phyloP scores from a whole-genome alignment of 2,888 invertebrate genomes.

The Fragum whitleyi region DNA sequence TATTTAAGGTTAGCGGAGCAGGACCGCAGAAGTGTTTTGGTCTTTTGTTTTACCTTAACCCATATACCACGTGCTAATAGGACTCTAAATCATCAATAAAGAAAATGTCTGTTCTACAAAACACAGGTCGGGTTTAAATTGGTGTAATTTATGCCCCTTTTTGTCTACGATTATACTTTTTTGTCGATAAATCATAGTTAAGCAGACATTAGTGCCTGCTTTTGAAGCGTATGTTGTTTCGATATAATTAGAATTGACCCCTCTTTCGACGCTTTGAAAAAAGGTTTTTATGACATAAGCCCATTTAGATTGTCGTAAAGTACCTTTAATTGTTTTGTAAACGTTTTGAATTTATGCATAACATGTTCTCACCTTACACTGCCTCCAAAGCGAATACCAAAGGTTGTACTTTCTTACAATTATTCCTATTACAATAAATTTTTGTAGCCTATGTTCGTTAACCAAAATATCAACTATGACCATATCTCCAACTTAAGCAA shows the following conservation, averaged over 20 bases:
- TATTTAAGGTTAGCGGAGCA: neutral
- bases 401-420: too few species aligned
- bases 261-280: conserved; percentile 8
- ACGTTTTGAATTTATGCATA: neutral
- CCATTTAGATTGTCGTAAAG: neutral
- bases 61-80: conserved; percentile 21
- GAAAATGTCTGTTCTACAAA: conserved; percentile 1
- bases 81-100: conserved; percentile 17
- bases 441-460: too few species aligned
- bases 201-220: conserved; percentile 18
- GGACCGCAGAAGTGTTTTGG: neutral
- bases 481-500: too few species aligned
- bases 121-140: conserved; percentile 22
- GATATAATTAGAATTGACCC: conserved; percentile 18
- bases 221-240: neutral
- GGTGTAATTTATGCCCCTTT: conserved; percentile 25
- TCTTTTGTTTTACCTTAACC: conserved; percentile 10
- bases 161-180: conserved; percentile 5
- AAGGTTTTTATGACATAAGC: neutral
- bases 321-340: conserved; percentile 1
- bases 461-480: too few species aligned
- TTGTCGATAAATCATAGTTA: conserved; percentile 21
- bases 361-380: too few species aligned
- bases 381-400: neutral
- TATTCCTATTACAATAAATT: too few species aligned